These are phyloP conservation scores for Lates calcarifer DNA, from an alignment of 2,113 vertebrate species.

Conservation along the genomic window DNA sequence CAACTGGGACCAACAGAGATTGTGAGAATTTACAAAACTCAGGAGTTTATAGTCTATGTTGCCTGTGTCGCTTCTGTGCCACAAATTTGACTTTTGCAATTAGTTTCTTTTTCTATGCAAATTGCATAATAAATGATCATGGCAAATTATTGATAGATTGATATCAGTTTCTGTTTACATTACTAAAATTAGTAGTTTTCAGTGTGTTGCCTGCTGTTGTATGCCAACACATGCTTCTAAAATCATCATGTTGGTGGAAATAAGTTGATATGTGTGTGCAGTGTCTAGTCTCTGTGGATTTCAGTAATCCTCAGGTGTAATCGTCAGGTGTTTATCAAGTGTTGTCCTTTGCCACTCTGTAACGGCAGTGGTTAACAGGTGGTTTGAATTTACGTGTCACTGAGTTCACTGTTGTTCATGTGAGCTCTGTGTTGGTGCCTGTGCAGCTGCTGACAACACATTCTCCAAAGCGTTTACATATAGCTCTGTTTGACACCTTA, in stretches of 20 bases:
- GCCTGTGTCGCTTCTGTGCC: too few relatives aligned
- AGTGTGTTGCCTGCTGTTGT: background rate
- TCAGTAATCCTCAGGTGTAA: too few relatives aligned
- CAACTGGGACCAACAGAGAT: background rate
- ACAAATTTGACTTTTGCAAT: background rate
- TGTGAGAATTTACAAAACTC: background rate
- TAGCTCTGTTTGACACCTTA: conserved; percentile 52
- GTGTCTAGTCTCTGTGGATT: background rate
- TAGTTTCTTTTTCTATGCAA: background rate
- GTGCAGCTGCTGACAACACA: conserved; percentile 53
- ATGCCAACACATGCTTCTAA: background rate
- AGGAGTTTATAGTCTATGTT: too few relatives aligned
- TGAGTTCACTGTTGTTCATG: conserved; percentile 21
- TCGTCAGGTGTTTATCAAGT: background rate
- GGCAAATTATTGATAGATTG: background rate
- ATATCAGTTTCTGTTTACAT: background rate
- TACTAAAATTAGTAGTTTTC: background rate
- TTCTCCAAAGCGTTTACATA: conserved; percentile 36
- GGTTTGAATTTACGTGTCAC: conserved; percentile 12
- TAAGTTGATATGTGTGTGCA: background rate
- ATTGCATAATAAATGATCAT: background rate
- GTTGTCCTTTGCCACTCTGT: background rate
- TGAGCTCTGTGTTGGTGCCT: conserved; percentile 12
- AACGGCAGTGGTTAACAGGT: conserved; percentile 7
- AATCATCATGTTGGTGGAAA: background rate